Conservation (phyloP, 2,797 vertebrate species). For the Spizella passerina region DNA sequence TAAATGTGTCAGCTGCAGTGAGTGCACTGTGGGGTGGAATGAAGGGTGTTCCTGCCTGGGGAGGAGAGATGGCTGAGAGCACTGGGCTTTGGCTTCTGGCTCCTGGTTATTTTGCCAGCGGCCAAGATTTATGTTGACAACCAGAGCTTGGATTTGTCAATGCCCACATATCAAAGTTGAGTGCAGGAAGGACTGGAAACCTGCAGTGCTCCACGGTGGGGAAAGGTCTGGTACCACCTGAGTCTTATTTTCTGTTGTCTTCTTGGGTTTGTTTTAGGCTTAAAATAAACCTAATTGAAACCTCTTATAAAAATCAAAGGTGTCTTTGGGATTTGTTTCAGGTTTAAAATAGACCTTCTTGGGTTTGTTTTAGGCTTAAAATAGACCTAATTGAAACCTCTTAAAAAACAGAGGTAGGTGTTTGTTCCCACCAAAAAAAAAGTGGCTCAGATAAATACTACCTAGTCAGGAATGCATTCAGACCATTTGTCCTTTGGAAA, state of each 20-base stretch:
- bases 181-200: background rate
- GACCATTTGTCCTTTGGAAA: background rate
- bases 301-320: background rate
- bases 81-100: background rate
- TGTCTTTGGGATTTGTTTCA: background rate
- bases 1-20: background rate
- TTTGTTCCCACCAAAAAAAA: background rate
- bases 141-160: background rate
- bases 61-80: background rate
- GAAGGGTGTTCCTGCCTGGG: background rate
- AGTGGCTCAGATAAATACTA: background rate
- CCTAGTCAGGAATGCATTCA: background rate
- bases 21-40: background rate
- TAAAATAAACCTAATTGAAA: background rate
- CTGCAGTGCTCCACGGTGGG: fast-evolving
- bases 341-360: background rate
- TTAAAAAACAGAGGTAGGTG: background rate
- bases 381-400: background rate
- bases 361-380: background rate
- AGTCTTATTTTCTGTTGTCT: background rate
- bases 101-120: background rate
- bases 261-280: background rate
- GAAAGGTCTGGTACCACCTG: background rate
- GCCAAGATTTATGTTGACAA: background rate
- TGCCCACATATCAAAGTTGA: background rate